Base-by-base conservation (phyloP, 2,888 invertebrate species). In the Ypsolopha sequella region DNA sequence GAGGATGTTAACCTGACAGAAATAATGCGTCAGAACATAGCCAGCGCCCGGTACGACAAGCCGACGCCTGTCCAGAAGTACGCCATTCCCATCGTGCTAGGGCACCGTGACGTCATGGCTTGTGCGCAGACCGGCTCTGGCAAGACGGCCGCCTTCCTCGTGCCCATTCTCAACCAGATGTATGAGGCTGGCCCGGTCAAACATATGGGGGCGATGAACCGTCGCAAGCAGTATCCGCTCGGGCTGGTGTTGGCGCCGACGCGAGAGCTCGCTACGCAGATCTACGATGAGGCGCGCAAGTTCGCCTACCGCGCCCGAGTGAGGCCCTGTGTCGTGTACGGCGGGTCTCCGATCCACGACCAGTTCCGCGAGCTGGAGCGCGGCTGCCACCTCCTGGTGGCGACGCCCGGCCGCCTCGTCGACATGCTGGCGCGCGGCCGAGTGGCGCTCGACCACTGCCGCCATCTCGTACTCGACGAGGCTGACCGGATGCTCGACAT, bases 401-500 rank as follows among this genome's bases (percentile, higher is more conserved):
- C 99, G 6, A 99, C 99, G 8, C 99, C 99, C 1, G 99, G 99
- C 51, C 94, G 99, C 52, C 90, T 99, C 45, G 95, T 96, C 54
- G 99, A 99, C 81, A 98, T 99, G 95, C 91, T 99, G 67, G 94
- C 94, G 56, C 92, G 99, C 64, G 98, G 98, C 55, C 96, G 96
- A 75, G 94, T 99, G 60, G 96, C 96, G 1, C 89, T 99, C 53
- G 98, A 99, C 73, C 93, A 94, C 81, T 96, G 96, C 86, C 92
- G 93, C 75, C 99, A 93, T 71, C 88, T 99, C 57, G 97, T 99
- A 51, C 89, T 99, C 56, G 99, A 99, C 82, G 99, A 99, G 87
- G 99, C 99, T 56, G 99, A 99, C 88, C 91, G 98, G 62, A 98
- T 98, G 98, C 88, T 98, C 76, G 98, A 99, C 87, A 98, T 98